A percentile compares a stretch with the other conserved stretches of the same genome.
Evolutionary conservation across 64 coral and sea anemone genomes (phyloP).

Genomic region (Pocillopora verrucosa): DNA sequence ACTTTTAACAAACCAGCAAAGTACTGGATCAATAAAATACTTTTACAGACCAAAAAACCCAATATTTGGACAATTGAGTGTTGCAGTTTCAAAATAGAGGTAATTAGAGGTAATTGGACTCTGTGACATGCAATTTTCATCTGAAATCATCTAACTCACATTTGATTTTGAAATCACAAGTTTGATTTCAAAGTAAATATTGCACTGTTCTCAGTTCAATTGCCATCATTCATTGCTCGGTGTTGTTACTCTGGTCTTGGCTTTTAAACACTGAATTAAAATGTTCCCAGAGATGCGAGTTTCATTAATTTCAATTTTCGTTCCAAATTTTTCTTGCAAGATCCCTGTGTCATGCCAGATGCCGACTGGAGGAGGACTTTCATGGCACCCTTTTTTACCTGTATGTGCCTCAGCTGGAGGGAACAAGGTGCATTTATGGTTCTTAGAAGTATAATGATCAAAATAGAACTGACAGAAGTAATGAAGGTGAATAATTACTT

Average conservation of each 20-base stretch:
- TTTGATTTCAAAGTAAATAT: too few relatives aligned
- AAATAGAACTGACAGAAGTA: neutral
- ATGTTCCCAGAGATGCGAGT: neutral
- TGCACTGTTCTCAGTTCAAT: too few relatives aligned
- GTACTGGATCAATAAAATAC: neutral
- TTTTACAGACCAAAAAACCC: neutral
- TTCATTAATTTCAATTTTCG: neutral
- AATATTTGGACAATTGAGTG: neutral
- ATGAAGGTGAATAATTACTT: neutral
- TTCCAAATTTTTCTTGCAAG: slow-evolving; percentile 48
- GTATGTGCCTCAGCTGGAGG: slow-evolving; percentile 88
- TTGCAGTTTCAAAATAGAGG: too few relatives aligned
- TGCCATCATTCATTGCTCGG: too few relatives aligned
- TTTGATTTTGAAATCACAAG: too few relatives aligned
- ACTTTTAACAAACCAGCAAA: neutral
- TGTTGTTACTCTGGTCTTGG: too few relatives aligned
- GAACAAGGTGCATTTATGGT: slow-evolving; percentile 83
- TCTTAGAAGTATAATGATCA: slow-evolving; percentile 73
- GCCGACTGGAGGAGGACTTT: slow-evolving; percentile 75
- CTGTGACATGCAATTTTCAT: too few relatives aligned
- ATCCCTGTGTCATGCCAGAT: slow-evolving; percentile 87
- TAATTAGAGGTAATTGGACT: too few relatives aligned
- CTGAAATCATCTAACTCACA: too few relatives aligned
- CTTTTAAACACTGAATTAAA: too few relatives aligned
- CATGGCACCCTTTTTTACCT: slow-evolving; percentile 85